phyloP scores from a whole-genome alignment of 2,113 vertebrate genomes.

The Esox niger region DNA sequence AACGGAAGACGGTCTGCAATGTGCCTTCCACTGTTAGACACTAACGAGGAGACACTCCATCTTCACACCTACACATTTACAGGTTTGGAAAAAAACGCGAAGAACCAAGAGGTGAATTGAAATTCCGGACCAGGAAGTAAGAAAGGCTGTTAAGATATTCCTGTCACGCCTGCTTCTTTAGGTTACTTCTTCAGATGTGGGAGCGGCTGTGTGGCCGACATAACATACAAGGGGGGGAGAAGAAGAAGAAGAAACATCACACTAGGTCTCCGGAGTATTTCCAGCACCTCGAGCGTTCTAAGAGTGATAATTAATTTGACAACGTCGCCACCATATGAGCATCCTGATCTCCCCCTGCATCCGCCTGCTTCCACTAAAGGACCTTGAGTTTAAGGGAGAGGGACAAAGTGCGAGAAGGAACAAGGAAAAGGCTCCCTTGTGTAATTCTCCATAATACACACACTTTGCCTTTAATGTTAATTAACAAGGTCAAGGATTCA shows the following conservation, averaged over 20 bases:
- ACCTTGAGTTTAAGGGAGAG: constrained; percentile 12
- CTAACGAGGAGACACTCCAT: no score
- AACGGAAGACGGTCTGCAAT: no score
- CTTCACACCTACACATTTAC: no score
- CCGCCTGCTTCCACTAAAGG: constrained; percentile 19
- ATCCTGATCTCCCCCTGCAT: constrained; percentile 28
- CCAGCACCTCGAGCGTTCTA: constrained; percentile 14
- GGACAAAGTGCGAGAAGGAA: no score
- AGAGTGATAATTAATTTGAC: constrained; percentile 56
- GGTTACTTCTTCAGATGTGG: no score
- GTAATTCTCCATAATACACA: background rate
- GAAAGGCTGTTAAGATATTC: no score
- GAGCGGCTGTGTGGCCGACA: background rate
- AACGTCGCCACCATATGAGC: constrained; percentile 30
- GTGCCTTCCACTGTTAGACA: no score
- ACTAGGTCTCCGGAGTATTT: constrained; percentile 15
- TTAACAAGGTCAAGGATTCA: constrained; percentile 25
- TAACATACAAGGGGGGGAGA: background rate
- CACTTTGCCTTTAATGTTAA: constrained; percentile 24
- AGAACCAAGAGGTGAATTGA: no score
- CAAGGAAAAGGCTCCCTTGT: background rate
- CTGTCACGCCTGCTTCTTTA: no score
- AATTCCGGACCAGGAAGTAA: no score
- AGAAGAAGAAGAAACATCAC: background rate
- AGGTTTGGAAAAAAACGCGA: no score